Conservation (phyloP, 2,888 invertebrate species). For the Machimus rusticus region DNA sequence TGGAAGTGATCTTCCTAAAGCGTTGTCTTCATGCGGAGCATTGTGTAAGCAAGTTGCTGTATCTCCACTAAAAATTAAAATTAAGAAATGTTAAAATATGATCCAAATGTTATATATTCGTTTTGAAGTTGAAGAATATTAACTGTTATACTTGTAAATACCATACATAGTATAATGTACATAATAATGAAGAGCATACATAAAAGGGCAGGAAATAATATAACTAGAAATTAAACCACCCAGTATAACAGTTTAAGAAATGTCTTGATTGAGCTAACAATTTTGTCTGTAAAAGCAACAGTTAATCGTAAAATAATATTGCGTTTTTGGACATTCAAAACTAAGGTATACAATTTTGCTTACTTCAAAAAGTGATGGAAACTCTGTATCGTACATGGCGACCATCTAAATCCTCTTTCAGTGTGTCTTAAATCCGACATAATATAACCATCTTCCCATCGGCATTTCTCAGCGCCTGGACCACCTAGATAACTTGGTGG, state of each 20-base stretch:
- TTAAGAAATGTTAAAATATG: neutral
- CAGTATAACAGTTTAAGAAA: neutral
- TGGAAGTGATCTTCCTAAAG: constrained; percentile 85
- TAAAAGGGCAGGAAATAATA: too few relatives aligned
- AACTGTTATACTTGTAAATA: too few relatives aligned
- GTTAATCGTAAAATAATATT: neutral
- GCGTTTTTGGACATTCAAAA: neutral
- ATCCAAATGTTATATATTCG: too few relatives aligned
- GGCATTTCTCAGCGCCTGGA: constrained; percentile 91
- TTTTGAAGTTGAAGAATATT: too few relatives aligned
- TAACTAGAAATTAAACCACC: too few relatives aligned
- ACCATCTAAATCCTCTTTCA: constrained; percentile 94
- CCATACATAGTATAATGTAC: too few relatives aligned
- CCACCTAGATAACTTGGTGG: constrained; percentile 94
- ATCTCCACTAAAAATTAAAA: constrained; percentile 75
- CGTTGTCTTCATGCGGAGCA: constrained; percentile 92
- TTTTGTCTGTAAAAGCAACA: neutral
- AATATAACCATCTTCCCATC: constrained; percentile 96
- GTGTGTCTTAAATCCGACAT: constrained; percentile 95
- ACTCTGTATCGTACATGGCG: constrained; percentile 89
- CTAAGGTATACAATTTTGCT: constrained; percentile 56
- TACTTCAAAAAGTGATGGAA: constrained; percentile 96
- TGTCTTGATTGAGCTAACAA: neutral
- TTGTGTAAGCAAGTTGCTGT: constrained; percentile 93
- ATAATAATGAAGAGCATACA: too few relatives aligned